Conservation (phyloP, 2,113 vertebrate genomes). For the Campylomormyrus tamandua region DNA sequence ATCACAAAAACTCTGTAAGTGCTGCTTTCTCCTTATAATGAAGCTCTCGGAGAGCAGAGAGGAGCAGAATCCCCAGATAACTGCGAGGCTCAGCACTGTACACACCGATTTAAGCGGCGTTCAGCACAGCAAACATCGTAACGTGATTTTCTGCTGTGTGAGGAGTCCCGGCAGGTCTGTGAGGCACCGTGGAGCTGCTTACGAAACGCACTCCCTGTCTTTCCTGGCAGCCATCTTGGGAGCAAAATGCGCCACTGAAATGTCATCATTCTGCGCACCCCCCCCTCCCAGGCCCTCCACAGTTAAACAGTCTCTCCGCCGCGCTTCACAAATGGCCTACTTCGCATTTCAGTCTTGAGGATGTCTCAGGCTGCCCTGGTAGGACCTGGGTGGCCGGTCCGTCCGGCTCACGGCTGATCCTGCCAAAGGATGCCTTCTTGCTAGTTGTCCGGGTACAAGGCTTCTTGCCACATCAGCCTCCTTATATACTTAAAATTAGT, state of each 20-base stretch:
- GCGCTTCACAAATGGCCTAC: background rate
- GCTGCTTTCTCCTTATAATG: background rate
- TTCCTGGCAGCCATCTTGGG: background rate
- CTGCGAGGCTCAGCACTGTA: background rate
- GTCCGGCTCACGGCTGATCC: background rate
- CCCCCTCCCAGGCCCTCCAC: too few species aligned
- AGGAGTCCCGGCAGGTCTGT: background rate
- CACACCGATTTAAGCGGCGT: background rate
- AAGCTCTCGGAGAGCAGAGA: background rate
- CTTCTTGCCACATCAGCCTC: background rate
- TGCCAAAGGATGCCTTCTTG: background rate
- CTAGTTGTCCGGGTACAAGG: background rate
- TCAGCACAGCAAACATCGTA: background rate
- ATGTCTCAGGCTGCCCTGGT: background rate
- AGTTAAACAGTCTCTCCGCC: background rate
- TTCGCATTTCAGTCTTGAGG: background rate
- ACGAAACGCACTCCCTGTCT: background rate
- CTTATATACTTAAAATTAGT: background rate
- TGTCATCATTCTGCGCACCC: background rate
- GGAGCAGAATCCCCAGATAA: background rate
- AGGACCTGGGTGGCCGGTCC: background rate
- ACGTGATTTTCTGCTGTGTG: background rate
- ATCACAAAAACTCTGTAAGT: background rate
- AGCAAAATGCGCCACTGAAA: background rate
- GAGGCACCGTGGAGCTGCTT: background rate